Evolutionary conservation across 1,140 invertebrate species (phyloP), one percentile per base, ranked within the genome.

Genomic region (Lethrus apterus): DNA sequence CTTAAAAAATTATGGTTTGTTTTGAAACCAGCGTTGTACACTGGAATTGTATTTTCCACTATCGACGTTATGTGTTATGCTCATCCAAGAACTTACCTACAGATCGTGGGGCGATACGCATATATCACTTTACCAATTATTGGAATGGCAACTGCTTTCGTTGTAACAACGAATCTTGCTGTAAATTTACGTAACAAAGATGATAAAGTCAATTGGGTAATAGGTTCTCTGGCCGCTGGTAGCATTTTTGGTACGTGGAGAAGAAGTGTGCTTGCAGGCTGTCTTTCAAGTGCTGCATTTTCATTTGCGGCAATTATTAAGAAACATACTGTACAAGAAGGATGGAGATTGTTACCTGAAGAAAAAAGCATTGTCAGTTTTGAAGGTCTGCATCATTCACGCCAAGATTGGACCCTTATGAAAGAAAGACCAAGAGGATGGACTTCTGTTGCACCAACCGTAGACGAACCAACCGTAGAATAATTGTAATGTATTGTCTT

Each of bases 61-160:
- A 54, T 69, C 19, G 83, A 86, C 66, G 71, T 77, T 26, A 46
- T 80, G 0, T 61, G 78, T 24, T 64, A 67, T 48, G 75, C 77
- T 1, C 71, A 80, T 46, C 71, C 79, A 0, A 68, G 74, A 49
- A 78, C 70, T 21, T 70, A 73, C 35, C 8, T 62, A 3, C 54
- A 68, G 30, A 71, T 70, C 4, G 34, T 74, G 0, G 71, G 67
- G n/a, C 65, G 73, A 24, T 69, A 67, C 35, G 70, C 67, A 17
- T 79, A 70, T 62, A 72, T 72, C 51, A 58, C 73, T 4, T 67
- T 74, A 0, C 82, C 83, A 0, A 29, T 80, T 8, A 67, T 79
- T 40, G 78, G 76, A 15, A 77, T 82, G 70, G 73, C 75, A 5
- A 65, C 78, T 7, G 70, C 80, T 5, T 86, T 80, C 63, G 74